phyloP scores from a whole-genome alignment of 2,888 invertebrate genomes.

The Stenurella melanura region DNA sequence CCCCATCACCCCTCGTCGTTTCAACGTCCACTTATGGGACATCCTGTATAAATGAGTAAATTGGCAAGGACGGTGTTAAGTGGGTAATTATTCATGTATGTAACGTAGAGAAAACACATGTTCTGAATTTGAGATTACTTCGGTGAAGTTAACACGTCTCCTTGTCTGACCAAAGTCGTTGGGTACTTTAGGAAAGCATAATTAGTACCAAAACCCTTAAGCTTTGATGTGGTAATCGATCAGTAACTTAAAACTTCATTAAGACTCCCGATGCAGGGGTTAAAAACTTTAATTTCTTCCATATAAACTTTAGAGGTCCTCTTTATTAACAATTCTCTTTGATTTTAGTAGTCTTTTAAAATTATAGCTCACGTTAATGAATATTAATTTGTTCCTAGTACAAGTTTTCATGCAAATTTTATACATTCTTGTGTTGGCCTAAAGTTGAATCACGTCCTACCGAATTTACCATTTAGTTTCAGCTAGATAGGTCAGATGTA shows the following conservation, averaged over 20 bases:
- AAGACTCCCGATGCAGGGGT: constrained; percentile 48
- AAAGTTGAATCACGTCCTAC: too few species aligned
- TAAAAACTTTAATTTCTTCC: constrained; percentile 40
- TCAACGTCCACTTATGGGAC: too few species aligned
- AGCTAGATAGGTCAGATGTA: too few species aligned
- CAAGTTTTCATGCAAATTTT: neutral
- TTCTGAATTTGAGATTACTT: constrained; percentile 49
- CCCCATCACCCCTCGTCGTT: too few species aligned
- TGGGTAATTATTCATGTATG: constrained; percentile 45
- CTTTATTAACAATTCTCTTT: constrained; percentile 34
- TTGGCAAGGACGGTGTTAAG: constrained; percentile 26
- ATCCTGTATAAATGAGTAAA: neutral
- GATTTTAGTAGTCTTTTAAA: constrained; percentile 28
- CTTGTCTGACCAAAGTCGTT: constrained; percentile 41
- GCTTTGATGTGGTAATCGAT: constrained; percentile 57
- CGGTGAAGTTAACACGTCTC: constrained; percentile 35
- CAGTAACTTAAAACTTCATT: constrained; percentile 55
- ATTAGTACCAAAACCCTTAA: constrained; percentile 40
- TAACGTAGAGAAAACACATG: constrained; percentile 48
- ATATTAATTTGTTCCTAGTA: constrained; percentile 22
- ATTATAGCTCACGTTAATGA: constrained; percentile 16
- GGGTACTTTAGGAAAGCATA: constrained; percentile 43
- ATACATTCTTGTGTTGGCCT: too few species aligned
- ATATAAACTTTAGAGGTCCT: constrained; percentile 29
- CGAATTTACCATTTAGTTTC: too few species aligned